Base-by-base conservation (phyloP, 1,140 invertebrate species). In the Euwallacea fornicatus region DNA sequence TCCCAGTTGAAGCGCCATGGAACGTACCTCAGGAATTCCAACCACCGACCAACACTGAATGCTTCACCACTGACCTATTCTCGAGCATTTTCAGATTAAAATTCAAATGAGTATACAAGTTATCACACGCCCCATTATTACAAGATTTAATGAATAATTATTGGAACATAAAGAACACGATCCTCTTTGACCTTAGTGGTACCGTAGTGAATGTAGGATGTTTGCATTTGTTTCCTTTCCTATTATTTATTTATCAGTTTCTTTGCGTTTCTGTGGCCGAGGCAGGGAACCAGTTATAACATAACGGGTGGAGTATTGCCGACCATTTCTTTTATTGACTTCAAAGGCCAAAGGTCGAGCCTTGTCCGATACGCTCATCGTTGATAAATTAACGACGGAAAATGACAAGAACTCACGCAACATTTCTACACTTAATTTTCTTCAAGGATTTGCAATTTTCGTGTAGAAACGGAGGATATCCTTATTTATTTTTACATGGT, bases 81-180 rank as follows among this genome's bases (percentile, higher is more conserved):
- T 33, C 21, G 21, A 33, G 21, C 1, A 33, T 33, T 33, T 33
- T 33, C 21, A 33, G 21, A 33, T 33, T 33, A 33, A 33, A 33
- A 33, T 60, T 10, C 58, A 60, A 60, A 60, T 7, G 42, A 60
- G 21, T 33, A 9, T 42, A 60, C 58, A 60, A 60, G 42, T 42
- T n/a, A 16, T 60, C 58, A 60, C 58, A 42, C 21, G 21, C 21
- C 58, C 58, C n/a, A 60, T 60, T 60, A 60, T 60, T 60, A 60
- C 58, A 42, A 41, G 58, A 60, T 60, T 41, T 60, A 42, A 9
- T 60, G 58, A 33, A 60, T 60, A 60, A 41, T 60, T 60, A 60
- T 60, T 60, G 42, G 58, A 60, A 60, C 58, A 60, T 60, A 60
- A 60, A 60, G 58, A 60, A 60, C 58, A 60, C 21, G 21, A 60